Evolutionary conservation across 35 echinoderm and acorn worm genomes (phyloP).

Genomic region (Amphiura filiformis): DNA sequence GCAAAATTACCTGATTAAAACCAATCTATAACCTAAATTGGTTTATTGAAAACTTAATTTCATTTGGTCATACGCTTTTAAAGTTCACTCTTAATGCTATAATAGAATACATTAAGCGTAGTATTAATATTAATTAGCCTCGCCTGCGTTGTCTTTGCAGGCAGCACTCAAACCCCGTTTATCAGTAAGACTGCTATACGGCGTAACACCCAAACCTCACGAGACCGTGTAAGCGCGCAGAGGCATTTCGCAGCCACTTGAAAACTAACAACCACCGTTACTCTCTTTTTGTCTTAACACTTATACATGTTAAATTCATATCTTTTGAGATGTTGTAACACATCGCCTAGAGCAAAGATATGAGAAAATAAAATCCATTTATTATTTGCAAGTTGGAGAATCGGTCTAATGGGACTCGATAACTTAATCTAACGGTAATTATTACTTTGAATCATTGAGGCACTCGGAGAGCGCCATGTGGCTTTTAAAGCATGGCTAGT

Average conservation of each 20-base stretch:
- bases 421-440: background rate
- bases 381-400: background rate
- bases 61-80: too few relatives aligned
- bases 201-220: background rate
- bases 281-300: background rate
- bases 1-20: too few relatives aligned
- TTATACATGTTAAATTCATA: constrained; percentile 5
- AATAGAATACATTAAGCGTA: too few relatives aligned
- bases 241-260: constrained; percentile 5
- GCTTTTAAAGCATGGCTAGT: background rate
- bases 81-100: too few relatives aligned
- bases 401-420: background rate
- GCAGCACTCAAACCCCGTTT: background rate
- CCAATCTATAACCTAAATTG: too few relatives aligned
- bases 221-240: background rate
- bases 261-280: background rate
- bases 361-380: background rate
- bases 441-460: constrained; percentile 11
- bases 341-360: background rate
- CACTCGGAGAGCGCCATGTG: background rate
- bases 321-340: background rate
- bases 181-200: background rate
- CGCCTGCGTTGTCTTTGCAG: too few relatives aligned
- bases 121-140: background rate
- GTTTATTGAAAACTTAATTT: too few relatives aligned